These are phyloP conservation scores for Asteroscopus sphinx DNA, from an alignment of 2,888 invertebrate genomes.

Conservation along the genomic window DNA sequence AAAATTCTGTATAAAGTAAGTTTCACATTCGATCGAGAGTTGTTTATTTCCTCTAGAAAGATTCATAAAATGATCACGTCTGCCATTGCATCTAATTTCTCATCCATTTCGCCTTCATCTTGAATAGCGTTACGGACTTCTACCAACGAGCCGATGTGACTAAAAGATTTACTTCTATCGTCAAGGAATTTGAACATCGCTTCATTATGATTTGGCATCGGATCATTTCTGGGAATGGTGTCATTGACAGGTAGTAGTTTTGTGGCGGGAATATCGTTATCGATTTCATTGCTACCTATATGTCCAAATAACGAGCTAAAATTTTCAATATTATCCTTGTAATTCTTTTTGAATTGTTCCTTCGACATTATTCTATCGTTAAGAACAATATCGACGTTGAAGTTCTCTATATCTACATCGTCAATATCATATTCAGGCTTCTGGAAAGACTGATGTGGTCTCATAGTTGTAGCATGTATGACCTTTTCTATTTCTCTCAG, in stretches of 20 bases:
- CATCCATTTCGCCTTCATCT: slow-evolving; percentile 4
- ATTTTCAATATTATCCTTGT: slow-evolving; percentile 12
- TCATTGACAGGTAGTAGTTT: slow-evolving; percentile 44
- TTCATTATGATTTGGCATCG: slow-evolving; percentile 4
- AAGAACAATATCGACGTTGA: slow-evolving; percentile 47
- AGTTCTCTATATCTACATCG: slow-evolving; percentile 57
- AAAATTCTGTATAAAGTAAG: slow-evolving; percentile 80
- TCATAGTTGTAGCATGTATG: slow-evolving; percentile 56
- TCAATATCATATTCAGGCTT: slow-evolving; percentile 56
- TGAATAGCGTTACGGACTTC: slow-evolving; percentile 36
- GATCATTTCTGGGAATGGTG: slow-evolving; percentile 10
- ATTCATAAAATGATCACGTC: slow-evolving; percentile 47
- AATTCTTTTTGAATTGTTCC: slow-evolving; percentile 3
- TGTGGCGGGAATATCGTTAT: slow-evolving; percentile 35
- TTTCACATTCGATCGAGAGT: slow-evolving; percentile 72
- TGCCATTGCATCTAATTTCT: slow-evolving; percentile 8
- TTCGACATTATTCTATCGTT: slow-evolving; percentile 24
- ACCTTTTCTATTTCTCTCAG: slow-evolving; percentile 66
- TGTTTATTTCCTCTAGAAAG: slow-evolving; percentile 54
- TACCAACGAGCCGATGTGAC: background rate
- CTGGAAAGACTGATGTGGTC: slow-evolving; percentile 18
- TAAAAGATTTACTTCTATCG: background rate
- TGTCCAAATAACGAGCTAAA: slow-evolving; percentile 46
- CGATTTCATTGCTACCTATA: slow-evolving; percentile 51
- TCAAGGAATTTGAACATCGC: background rate